phyloP scores from a whole-genome alignment of 64 coral and sea anemone genomes.

The Platygyra sinensis region DNA sequence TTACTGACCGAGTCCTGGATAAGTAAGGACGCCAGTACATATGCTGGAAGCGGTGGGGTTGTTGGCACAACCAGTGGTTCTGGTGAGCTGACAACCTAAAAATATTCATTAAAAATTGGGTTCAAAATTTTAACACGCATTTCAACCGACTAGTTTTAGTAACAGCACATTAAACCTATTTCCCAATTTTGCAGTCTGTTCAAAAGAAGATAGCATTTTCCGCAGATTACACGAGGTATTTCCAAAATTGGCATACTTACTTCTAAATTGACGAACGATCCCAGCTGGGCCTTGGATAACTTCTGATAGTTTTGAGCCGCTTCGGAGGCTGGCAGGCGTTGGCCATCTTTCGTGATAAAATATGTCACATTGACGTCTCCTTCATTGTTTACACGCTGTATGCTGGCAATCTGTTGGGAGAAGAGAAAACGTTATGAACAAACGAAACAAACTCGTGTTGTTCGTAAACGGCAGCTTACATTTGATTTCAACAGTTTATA shows the following conservation, averaged over 20 bases:
- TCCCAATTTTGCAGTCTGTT: too few relatives aligned
- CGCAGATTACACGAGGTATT: too few relatives aligned
- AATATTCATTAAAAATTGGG: neutral
- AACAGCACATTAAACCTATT: too few relatives aligned
- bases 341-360: conserved; percentile 34
- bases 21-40: conserved; percentile 60
- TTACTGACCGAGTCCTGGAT: conserved; percentile 38
- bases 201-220: too few relatives aligned
- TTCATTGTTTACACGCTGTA: conserved; percentile 51
- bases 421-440: neutral
- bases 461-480: too few relatives aligned
- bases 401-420: conserved; percentile 58
- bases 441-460: neutral
- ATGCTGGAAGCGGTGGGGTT: neutral
- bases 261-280: conserved; percentile 3
- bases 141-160: too few relatives aligned
- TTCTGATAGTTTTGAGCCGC: conserved; percentile 37
- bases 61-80: conserved; percentile 17
- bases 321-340: conserved; percentile 21
- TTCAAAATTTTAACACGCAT: neutral
- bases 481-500: neutral
- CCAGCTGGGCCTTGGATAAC: conserved; percentile 23
- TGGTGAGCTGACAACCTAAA: conserved; percentile 70
- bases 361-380: conserved; percentile 47
- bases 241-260: neutral